phyloP scores from a whole-genome alignment of 2,797 vertebrate species.

The Chaetodon trifasciatus region DNA sequence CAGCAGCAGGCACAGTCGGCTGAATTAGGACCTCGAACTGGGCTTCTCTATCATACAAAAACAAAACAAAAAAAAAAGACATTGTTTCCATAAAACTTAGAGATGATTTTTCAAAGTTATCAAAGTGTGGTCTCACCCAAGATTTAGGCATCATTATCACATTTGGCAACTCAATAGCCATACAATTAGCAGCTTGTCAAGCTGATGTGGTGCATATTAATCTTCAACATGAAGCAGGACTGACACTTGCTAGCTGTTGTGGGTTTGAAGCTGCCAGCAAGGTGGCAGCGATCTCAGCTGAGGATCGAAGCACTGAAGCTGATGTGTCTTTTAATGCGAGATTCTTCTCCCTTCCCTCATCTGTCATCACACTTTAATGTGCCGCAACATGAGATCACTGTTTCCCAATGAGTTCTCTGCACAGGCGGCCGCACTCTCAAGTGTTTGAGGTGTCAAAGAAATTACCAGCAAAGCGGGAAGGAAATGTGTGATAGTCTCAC shows the following conservation, averaged over 20 bases:
- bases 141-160: conserved; percentile 23
- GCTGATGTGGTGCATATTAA: conserved; percentile 20
- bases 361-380: conserved; percentile 66
- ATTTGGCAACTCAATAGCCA: conserved; percentile 25
- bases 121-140: neutral
- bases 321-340: conserved; percentile 40
- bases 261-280: conserved; percentile 37
- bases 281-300: conserved; percentile 9
- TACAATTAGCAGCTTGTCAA: conserved; percentile 47
- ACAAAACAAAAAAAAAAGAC: neutral
- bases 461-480: conserved; percentile 42
- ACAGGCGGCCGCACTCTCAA: conserved; percentile 18
- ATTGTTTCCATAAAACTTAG: neutral
- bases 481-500: conserved; percentile 44
- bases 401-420: conserved; percentile 27
- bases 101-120: neutral
- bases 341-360: conserved; percentile 47
- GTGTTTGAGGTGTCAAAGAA: conserved; percentile 50
- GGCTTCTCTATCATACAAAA: neutral
- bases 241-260: conserved; percentile 44
- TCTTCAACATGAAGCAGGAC: conserved; percentile 28
- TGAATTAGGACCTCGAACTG: conserved; percentile 2
- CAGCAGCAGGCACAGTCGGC: neutral
- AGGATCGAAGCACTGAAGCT: conserved; percentile 21
- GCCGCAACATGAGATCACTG: conserved; percentile 61